These are phyloP conservation scores for Fragum fragum DNA, from an alignment of 2,888 invertebrate genomes.

Conservation along the genomic window DNA sequence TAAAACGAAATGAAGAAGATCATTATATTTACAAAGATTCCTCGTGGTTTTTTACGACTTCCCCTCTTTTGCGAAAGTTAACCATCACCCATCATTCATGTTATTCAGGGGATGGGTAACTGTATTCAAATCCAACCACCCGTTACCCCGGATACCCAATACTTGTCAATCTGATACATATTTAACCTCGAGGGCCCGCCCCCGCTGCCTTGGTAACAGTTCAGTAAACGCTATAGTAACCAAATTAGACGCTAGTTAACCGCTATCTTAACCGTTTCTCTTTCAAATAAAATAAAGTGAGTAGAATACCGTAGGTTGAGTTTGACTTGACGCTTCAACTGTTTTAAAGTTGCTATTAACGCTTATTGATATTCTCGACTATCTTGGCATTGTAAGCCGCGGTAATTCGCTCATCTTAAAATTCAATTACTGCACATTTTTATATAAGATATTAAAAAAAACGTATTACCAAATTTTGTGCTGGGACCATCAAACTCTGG, in stretches of 20 bases:
- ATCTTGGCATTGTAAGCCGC: no score
- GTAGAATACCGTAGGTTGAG: not conserved
- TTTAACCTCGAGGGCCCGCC: constrained; percentile 11
- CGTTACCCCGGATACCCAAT: constrained; percentile 43
- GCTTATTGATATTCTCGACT: no score
- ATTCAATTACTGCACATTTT: no score
- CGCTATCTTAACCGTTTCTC: constrained; percentile 10
- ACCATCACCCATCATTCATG: constrained; percentile 10
- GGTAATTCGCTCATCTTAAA: no score
- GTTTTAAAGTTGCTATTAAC: no score
- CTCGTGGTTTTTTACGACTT: constrained; percentile 13
- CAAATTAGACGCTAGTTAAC: constrained; percentile 21
- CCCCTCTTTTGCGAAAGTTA: not conserved
- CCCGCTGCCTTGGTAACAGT: constrained; percentile 12
- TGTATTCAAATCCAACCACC: constrained; percentile 39
- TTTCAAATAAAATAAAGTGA: not conserved
- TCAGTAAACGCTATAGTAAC: constrained; percentile 23
- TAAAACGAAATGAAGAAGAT: not conserved
- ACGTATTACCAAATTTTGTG: no score
- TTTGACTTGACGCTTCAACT: no score
- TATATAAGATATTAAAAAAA: no score
- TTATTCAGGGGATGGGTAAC: constrained; percentile 28
- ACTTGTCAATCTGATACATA: constrained; percentile 35
- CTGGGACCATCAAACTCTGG: no score
- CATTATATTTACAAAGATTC: constrained; percentile 6